Evolutionary conservation across 1,140 invertebrate species (phyloP).

Genomic region (Drosophila grimshawi): DNA sequence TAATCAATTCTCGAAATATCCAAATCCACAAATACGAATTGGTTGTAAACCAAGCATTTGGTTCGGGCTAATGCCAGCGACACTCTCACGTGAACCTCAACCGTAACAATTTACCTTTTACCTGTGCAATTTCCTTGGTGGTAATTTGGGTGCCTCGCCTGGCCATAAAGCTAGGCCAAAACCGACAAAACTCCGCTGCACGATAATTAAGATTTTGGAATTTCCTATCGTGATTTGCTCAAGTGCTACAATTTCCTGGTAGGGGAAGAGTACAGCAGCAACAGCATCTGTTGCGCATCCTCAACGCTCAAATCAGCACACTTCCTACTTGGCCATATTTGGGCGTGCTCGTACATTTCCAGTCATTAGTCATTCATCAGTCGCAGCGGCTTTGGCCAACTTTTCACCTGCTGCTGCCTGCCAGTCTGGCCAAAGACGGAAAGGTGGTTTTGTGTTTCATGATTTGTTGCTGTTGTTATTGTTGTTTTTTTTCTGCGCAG

Average conservation of each 20-base stretch:
- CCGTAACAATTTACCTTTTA: conserved; percentile 11
- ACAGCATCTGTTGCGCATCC: conserved; percentile 49
- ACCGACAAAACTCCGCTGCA: conserved; percentile 6
- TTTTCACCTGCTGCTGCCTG: conserved; percentile 52
- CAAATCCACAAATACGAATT: too few relatives aligned
- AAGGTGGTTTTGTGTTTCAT: conserved; percentile 20
- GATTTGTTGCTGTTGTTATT: conserved; percentile 10
- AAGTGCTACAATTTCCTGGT: conserved; percentile 61
- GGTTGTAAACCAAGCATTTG: neutral
- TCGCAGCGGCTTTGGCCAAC: conserved; percentile 45
- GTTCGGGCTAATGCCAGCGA: too few relatives aligned
- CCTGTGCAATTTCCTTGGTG: conserved; percentile 36
- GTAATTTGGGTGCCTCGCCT: conserved; percentile 28
- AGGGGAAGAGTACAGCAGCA: conserved; percentile 31
- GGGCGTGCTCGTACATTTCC: conserved; percentile 55
- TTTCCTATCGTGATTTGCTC: conserved; percentile 66
- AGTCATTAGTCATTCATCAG: conserved; percentile 74
- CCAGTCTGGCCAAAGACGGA: conserved; percentile 15
- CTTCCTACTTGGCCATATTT: conserved; percentile 54
- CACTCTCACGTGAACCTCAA: conserved; percentile 3
- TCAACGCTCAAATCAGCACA: conserved; percentile 20
- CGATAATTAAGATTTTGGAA: conserved; percentile 66
- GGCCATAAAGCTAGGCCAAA: conserved; percentile 20
- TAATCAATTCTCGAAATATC: too few relatives aligned
- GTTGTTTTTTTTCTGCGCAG: conserved; percentile 37